Percentiles rank a stretch among this genome's conserved stretches.
Conservation (phyloP, 2,888 invertebrate genomes). For the Sesia apiformis region DNA sequence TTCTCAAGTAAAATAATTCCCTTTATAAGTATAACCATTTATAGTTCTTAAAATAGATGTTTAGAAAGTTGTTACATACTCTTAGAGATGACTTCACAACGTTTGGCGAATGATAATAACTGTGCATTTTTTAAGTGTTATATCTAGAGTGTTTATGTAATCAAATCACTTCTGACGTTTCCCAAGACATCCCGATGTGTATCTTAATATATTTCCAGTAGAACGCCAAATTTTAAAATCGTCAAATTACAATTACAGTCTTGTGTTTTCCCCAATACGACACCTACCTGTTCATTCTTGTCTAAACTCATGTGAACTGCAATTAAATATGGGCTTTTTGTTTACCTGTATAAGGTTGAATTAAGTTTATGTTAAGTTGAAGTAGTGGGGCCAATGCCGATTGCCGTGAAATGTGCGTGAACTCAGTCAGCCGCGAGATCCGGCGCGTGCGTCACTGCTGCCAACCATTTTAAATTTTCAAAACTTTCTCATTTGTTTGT, state of each 20-base stretch:
- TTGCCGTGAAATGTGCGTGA: slow-evolving; percentile 40
- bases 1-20: no score
- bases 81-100: no score
- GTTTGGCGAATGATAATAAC: no score
- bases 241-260: slow-evolving; percentile 20
- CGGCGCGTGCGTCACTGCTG: slow-evolving; percentile 32
- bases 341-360: slow-evolving; percentile 15
- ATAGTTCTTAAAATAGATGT: no score
- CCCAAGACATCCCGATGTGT: no score
- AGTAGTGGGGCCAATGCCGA: slow-evolving; percentile 41
- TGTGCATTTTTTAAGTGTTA: no score
- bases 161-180: no score
- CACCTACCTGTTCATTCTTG: slow-evolving; percentile 43
- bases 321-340: slow-evolving; percentile 1
- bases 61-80: no score
- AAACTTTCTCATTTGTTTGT: slow-evolving; percentile 12
- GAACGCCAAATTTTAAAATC: neutral
- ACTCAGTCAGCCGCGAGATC: slow-evolving; percentile 55
- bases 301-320: slow-evolving; percentile 15
- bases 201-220: neutral
- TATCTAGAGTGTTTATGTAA: no score
- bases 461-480: slow-evolving; percentile 27
- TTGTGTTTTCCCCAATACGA: slow-evolving; percentile 48
- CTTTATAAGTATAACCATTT: no score
- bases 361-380: slow-evolving; percentile 5